These are phyloP conservation scores for Tinamus major DNA, from an alignment of 2,797 vertebrate species.

Conservation along the genomic window DNA sequence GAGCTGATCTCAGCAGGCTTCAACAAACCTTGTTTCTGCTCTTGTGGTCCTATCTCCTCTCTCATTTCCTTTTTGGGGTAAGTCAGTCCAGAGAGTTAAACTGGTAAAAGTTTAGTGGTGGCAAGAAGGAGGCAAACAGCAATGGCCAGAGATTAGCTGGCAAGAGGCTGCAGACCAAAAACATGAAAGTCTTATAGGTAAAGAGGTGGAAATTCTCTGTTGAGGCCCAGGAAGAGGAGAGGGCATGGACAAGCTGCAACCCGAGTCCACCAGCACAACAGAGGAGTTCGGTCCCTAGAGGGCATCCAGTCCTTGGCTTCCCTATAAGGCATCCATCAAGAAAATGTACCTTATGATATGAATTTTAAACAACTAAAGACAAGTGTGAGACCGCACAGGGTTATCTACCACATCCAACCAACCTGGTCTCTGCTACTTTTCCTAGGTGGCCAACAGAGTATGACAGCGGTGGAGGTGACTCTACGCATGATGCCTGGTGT, in stretches of 20 bases:
- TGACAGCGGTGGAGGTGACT: fast-evolving
- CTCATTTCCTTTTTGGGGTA: neutral
- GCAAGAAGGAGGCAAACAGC: neutral
- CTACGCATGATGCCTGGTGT: fast-evolving
- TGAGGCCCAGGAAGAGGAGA: no score
- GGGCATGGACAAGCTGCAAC: neutral
- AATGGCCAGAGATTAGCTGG: neutral
- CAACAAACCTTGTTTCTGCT: neutral
- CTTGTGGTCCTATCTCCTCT: neutral
- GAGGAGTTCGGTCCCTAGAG: no score
- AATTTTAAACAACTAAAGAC: neutral
- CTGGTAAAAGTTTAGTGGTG: neutral
- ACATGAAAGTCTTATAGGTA: no score
- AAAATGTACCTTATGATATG: fast-evolving
- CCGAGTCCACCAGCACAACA: neutral
- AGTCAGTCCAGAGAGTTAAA: neutral
- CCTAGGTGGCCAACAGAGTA: neutral
- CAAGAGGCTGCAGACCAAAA: neutral
- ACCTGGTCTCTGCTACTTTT: fast-evolving
- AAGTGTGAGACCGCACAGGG: neutral
- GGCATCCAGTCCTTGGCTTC: fast-evolving
- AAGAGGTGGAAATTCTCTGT: neutral
- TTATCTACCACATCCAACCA: neutral
- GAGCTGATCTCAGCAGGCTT: neutral
- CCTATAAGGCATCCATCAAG: neutral